Evolutionary conservation across 2,888 invertebrate genomes (phyloP), one percentile per base, ranked within the genome.

Genomic region (Blera fallax): DNA sequence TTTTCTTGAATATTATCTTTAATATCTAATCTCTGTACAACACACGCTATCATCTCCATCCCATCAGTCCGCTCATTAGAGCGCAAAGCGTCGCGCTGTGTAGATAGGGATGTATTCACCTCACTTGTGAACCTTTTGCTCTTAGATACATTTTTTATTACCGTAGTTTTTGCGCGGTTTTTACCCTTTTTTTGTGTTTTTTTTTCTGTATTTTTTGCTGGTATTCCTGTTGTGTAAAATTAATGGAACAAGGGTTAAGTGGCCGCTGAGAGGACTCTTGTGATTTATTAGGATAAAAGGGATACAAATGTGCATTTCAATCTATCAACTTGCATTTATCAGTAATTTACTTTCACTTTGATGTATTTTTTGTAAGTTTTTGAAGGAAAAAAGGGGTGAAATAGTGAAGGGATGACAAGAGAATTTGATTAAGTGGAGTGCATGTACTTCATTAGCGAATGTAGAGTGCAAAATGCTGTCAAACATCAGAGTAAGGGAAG

Each of bases 231-330:
- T 48, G 43, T 56, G 6, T 8, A 11, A n/a, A 48, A 29, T 70
- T 77, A 18, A 76, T 37, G 24, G 37, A 29, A 70, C 50, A 70
- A 82, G 82, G 83, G 78, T 78, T 73, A 78, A 83, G 83, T 83
- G 34, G 73, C 78, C 29, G 72, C 37, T 45, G 60, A 83, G 37
- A 83, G 83, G 52, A 50, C 58, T 18, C 52, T 6, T 54, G 54
- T 79, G 79, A 83, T 78, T 83, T 67, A 78, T 48, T 18, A 14
- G 24, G 24, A 48, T 50, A 21, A 21, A 21, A 14, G 45, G 8
- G 14, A 11, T 27, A 24, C n/a, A 1, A 5, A 3, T 10, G 18
- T 69, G 40, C 37, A 62, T 16, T 56, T 56, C 62, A 64, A 56
- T 78, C 34, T 54, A 62, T 78, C 62, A 64, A 34, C 50, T 34